Percentiles rank a stretch among this genome's conserved stretches.
Conservation (phyloP, 2,888 invertebrate species). For the Gibbula magus region DNA sequence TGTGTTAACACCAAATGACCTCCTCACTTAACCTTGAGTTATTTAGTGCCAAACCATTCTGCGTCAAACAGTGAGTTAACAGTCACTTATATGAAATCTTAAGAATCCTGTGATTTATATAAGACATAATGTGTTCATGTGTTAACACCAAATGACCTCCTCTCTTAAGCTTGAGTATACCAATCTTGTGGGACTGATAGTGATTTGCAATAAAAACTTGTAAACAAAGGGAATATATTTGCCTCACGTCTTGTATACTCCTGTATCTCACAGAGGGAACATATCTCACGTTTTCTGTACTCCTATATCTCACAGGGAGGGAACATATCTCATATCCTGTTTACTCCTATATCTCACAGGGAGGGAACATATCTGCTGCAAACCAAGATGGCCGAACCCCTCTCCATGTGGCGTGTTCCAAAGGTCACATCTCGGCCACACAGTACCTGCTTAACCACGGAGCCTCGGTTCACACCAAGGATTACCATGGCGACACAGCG, state of each 20-base stretch:
- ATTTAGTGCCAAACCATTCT: too few relatives aligned
- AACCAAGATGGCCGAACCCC: conserved; percentile 87
- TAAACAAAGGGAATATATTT: too few relatives aligned
- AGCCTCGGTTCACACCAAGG: conserved; percentile 87
- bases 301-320: conserved; percentile 75
- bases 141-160: too few relatives aligned
- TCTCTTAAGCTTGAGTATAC: too few relatives aligned
- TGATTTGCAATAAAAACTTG: too few relatives aligned
- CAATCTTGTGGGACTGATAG: too few relatives aligned
- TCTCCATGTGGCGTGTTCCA: conserved; percentile 86
- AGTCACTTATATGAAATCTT: too few relatives aligned
- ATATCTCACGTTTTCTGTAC: neutral
- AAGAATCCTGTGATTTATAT: too few relatives aligned
- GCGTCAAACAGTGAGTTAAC: conserved; percentile 31
- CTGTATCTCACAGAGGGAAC: neutral
- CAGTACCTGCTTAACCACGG: conserved; percentile 86
- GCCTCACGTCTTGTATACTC: neutral
- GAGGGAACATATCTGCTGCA: conserved; percentile 84
- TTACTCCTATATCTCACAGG: conserved; percentile 74
- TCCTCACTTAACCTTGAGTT: too few relatives aligned
- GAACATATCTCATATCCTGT: neutral
- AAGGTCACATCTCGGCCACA: conserved; percentile 83
- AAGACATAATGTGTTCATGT: too few relatives aligned
- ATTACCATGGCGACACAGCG: conserved; percentile 76
- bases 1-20: too few relatives aligned